Evolutionary conservation across 2,888 invertebrate genomes (phyloP).

Genomic region (Melieria omissa): DNA sequence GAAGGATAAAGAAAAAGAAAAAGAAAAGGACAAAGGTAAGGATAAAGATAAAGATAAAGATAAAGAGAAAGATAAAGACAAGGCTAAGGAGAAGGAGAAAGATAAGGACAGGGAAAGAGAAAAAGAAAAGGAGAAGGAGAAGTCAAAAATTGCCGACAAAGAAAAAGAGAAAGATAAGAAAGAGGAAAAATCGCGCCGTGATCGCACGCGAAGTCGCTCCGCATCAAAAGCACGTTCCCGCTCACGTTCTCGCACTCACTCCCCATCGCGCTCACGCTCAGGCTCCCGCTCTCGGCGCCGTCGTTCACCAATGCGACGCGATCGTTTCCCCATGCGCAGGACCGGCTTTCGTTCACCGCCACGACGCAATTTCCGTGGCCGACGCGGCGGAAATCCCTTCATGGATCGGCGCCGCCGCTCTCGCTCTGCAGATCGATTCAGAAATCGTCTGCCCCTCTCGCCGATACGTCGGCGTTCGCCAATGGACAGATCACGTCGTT

Average conservation of each 20-base stretch:
- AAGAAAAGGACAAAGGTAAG: constrained; percentile 29
- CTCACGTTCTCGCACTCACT: constrained; percentile 40
- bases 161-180: constrained; percentile 53
- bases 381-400: constrained; percentile 59
- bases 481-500: constrained; percentile 51
- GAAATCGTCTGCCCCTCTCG: constrained; percentile 60
- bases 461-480: constrained; percentile 58
- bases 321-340: constrained; percentile 53
- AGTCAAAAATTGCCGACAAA: constrained; percentile 69
- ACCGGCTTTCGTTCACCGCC: constrained; percentile 57
- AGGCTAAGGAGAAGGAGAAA: constrained; percentile 24
- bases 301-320: constrained; percentile 53
- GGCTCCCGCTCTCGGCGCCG: constrained; percentile 50
- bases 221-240: constrained; percentile 30
- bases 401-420: constrained; percentile 58
- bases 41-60: constrained; percentile 30
- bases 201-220: constrained; percentile 39
- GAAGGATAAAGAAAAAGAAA: constrained; percentile 19
- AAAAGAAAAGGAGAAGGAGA: constrained; percentile 22
- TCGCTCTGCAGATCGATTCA: constrained; percentile 59
- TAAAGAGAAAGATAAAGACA: constrained; percentile 24
- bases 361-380: constrained; percentile 52
- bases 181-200: constrained; percentile 44
- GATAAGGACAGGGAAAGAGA: constrained; percentile 29
- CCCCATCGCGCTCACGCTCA: constrained; percentile 41